These are phyloP conservation scores for Phoxinus dragarum DNA, from an alignment of 2,797 vertebrate species.

Conservation along the genomic window DNA sequence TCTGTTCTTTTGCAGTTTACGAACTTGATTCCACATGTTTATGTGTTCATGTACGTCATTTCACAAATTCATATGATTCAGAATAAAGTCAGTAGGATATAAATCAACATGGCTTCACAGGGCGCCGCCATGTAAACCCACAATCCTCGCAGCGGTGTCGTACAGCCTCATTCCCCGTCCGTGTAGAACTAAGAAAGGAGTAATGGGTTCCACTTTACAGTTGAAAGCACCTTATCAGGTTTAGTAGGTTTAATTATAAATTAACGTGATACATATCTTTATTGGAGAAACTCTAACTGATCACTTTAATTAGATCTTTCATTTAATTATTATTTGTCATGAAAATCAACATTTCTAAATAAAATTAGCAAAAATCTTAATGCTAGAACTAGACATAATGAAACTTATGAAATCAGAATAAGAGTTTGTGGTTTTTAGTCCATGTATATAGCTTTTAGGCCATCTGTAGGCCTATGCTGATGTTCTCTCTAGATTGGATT, in stretches of 20 bases:
- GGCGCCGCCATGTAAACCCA: conserved; percentile 26
- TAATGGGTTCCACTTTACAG: conserved; percentile 7
- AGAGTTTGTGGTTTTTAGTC: not conserved
- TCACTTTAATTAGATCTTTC: not conserved
- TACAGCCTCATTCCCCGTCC: not conserved
- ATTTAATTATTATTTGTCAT: too few species aligned
- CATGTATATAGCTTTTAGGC: not conserved
- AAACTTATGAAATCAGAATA: not conserved
- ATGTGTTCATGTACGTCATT: not conserved
- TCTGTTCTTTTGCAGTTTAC: conserved; percentile 68
- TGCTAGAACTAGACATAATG: not conserved
- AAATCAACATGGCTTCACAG: not conserved
- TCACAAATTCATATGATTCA: not conserved
- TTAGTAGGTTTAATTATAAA: not conserved
- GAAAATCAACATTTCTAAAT: not conserved
- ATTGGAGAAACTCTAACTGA: not conserved
- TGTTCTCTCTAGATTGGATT: not conserved
- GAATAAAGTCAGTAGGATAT: not conserved
- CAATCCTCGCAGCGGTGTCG: not conserved
- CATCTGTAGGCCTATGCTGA: not conserved
- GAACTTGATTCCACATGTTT: conserved; percentile 50
- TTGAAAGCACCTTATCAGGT: not conserved
- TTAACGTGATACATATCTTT: not conserved
- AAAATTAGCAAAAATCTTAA: not conserved
- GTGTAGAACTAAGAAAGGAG: not conserved